Percentiles rank a stretch among this genome's conserved stretches.
Evolutionary conservation across 2,797 vertebrate genomes (phyloP).

Genomic region (Echeneis naucrates): DNA sequence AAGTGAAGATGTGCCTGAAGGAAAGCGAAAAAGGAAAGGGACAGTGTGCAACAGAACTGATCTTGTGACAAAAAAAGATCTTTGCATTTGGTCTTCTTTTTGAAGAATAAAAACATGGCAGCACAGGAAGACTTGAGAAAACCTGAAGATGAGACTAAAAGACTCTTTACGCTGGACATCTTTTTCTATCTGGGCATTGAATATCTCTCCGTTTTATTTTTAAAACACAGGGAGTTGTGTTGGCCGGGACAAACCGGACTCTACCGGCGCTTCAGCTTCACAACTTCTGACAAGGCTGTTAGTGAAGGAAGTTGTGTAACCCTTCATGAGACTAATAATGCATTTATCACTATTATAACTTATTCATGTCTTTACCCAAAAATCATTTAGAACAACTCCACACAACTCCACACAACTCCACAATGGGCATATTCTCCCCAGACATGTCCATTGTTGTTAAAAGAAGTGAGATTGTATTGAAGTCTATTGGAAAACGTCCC

Average conservation of each 20-base stretch:
- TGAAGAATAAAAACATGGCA: constrained; percentile 2
- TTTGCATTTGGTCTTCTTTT: too few species aligned
- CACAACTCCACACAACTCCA: too few species aligned
- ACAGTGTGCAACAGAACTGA: background rate
- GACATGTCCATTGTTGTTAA: too few species aligned
- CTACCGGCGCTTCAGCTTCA: constrained; percentile 13
- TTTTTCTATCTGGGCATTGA: background rate
- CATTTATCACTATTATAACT: too few species aligned
- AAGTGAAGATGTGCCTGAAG: background rate
- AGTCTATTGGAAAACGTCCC: too few species aligned
- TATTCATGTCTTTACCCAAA: too few species aligned
- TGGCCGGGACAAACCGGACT: constrained; percentile 22
- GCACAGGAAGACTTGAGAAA: background rate
- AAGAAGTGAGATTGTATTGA: too few species aligned
- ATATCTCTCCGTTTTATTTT: constrained; percentile 3
- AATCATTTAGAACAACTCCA: too few species aligned
- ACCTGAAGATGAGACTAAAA: constrained; percentile 9
- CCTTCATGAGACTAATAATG: too few species aligned
- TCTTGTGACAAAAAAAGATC: background rate
- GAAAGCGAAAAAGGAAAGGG: background rate
- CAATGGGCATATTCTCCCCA: too few species aligned
- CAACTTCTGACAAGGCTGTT: constrained; percentile 29
- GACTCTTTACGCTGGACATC: background rate
- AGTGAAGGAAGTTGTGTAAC: constrained; percentile 44
- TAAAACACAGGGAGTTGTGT: constrained; percentile 16